Percentiles rank a stretch among this genome's conserved stretches.
Conservation (phyloP, 2,888 invertebrate genomes). For the Tachina fera region DNA sequence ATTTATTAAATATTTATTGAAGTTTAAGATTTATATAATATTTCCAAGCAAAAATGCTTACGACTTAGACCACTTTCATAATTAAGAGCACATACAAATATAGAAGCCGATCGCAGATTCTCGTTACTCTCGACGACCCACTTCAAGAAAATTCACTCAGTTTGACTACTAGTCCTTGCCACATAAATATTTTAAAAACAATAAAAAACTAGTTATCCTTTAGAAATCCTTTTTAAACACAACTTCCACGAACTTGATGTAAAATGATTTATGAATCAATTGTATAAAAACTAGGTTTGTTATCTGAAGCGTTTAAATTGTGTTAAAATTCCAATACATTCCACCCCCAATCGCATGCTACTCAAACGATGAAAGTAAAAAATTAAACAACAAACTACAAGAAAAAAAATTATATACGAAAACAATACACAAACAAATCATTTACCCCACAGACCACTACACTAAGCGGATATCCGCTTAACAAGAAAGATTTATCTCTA, state of each 20-base stretch:
- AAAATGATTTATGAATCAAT: not conserved
- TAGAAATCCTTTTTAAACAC: too few relatives aligned
- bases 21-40: too few relatives aligned
- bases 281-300: not conserved
- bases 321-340: not conserved
- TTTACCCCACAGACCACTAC: conserved; percentile 65
- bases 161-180: too few relatives aligned
- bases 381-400: not conserved
- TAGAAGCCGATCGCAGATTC: too few relatives aligned
- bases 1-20: too few relatives aligned
- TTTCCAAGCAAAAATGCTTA: too few relatives aligned
- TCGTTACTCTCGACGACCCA: not conserved
- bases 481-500: conserved; percentile 65
- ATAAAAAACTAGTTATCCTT: too few relatives aligned
- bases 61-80: too few relatives aligned
- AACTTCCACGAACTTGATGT: not conserved
- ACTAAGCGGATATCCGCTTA: conserved; percentile 68
- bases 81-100: too few relatives aligned
- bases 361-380: not conserved
- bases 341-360: not conserved
- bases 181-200: too few relatives aligned
- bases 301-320: conserved; percentile 9
- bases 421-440: conserved; percentile 53
- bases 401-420: conserved; percentile 8
- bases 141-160: not conserved